phyloP scores from a whole-genome alignment of 2,797 vertebrate genomes.

The Pempheris klunzingeri region DNA sequence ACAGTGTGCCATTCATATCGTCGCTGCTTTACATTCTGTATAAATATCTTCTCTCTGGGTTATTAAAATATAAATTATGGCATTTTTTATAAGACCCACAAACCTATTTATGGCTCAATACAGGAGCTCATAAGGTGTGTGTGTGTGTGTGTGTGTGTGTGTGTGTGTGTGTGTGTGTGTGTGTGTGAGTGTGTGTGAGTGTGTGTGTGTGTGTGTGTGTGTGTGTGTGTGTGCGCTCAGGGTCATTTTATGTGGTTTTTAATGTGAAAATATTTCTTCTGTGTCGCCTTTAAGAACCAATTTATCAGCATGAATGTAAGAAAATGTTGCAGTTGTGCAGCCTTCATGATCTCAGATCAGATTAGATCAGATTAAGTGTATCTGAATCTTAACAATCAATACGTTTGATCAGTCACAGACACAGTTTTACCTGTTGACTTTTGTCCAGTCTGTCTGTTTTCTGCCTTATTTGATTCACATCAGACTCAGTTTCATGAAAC shows the following conservation, averaged over 20 bases:
- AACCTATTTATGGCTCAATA: conserved; percentile 37
- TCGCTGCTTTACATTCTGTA: conserved; percentile 59
- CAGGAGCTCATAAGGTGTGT: conserved; percentile 23
- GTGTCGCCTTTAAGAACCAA: background rate
- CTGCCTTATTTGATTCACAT: no score
- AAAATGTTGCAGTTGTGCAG: background rate
- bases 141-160: no score
- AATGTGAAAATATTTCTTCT: conserved; percentile 15
- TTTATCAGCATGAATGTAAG: conserved; percentile 5
- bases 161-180: conserved; percentile 31
- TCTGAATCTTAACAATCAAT: background rate
- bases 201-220: conserved; percentile 22
- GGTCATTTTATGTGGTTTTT: conserved; percentile 6
- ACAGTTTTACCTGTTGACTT: no score
- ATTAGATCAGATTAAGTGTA: background rate
- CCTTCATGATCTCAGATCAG: background rate
- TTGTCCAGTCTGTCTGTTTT: no score
- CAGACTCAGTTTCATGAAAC: background rate
- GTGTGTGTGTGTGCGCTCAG: background rate
- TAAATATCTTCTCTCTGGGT: conserved; percentile 52
- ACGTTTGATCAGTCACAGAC: background rate
- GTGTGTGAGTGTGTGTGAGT: conserved; percentile 13
- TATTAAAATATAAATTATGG: conserved; percentile 64
- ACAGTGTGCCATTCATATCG: conserved; percentile 39
- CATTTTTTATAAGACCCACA: conserved; percentile 58